Conservation (phyloP, 1,140 invertebrate species). For the Sitobion miscanthi region DNA sequence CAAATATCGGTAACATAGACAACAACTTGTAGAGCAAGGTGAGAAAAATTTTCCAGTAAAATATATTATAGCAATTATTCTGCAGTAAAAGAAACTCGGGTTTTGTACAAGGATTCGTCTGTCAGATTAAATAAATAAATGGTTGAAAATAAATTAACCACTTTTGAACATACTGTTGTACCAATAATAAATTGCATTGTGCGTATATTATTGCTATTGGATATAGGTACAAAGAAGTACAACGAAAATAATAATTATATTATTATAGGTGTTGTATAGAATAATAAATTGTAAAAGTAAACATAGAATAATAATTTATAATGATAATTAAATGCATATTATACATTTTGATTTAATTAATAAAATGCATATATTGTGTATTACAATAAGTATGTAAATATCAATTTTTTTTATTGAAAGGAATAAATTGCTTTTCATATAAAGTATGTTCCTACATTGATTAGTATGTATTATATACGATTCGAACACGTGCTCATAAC, state of each 20-base stretch:
- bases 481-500: not conserved
- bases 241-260: not conserved
- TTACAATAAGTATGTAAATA: not conserved
- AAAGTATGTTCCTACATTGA: not conserved
- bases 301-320: not conserved
- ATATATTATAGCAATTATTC: not conserved
- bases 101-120: not conserved
- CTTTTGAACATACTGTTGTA: not conserved
- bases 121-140: not conserved
- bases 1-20: not conserved
- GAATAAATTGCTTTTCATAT: not conserved
- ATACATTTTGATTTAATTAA: not conserved
- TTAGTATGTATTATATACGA: not conserved
- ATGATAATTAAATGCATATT: not conserved
- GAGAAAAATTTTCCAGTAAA: not conserved
- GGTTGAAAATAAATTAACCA: not conserved
- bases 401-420: not conserved
- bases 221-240: too few relatives aligned
- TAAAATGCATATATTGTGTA: not conserved
- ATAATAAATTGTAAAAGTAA: not conserved
- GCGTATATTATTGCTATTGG: not conserved
- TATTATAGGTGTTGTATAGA: not conserved
- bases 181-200: not conserved
- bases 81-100: not conserved
- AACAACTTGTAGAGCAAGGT: not conserved